Evolutionary conservation across 2,888 invertebrate species (phyloP), one percentile per base, ranked within the genome.

Genomic region (Apamea epomidion): DNA sequence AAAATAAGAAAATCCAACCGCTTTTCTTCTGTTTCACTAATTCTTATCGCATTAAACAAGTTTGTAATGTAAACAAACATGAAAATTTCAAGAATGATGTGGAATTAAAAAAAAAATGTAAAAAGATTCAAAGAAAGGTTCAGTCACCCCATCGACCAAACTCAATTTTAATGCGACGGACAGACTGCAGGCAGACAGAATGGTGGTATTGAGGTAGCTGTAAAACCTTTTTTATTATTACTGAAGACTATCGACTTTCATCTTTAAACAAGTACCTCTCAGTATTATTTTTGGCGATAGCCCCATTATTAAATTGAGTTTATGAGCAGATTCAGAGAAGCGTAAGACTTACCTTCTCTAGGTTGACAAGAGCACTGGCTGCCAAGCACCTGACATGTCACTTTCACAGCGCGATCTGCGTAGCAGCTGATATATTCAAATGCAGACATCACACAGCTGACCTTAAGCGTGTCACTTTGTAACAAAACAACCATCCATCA

Each of bases 291-390:
- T 51, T 25, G 48, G 48, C 25, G 16, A 54, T 32, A 14, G 12
- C 25, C n/a, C 12, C n/a, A n/a, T 60, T n/a, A 21, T 42, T 25
- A 12, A 29, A 75, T 29, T 29, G 32, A n/a, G 62, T 16, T 32
- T 48, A 60, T 29, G 45, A 58, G 10, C 8, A 68, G 21, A 80
- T 72, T 51, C 14, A 48, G 45, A 85, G 37, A 37, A 80, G 16
- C n/a, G 12, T 37, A 29, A 65, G 45, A 80, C 81, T 83, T 81
- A 83, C 74, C 86, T 74, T 86, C 74, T 74, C 37, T 74, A 70
- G 25, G 29, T 74, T 65, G 70, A 65, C 42, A 86, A 70, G 82
- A 81, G 32, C 69, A 70, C 16, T 60, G 65, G 14, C n/a, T 62
- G 73, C 65, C 37, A 58, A 84, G 16, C 69, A 82, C 16, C 42